Base-by-base conservation (phyloP, 2,888 invertebrate genomes). In the Acronicta leporina region DNA sequence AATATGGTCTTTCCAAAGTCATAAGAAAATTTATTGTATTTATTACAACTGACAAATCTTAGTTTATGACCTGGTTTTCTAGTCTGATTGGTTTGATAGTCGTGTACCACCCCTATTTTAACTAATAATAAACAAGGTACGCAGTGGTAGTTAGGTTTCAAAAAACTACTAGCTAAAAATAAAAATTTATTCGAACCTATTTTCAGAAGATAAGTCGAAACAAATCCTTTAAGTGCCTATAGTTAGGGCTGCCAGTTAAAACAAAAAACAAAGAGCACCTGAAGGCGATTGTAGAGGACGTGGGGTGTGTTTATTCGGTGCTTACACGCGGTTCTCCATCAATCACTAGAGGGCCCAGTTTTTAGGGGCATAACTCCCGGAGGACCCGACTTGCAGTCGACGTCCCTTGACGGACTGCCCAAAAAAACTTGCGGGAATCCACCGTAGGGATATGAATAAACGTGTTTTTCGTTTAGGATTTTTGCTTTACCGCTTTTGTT, bases 291-390 rank as follows among this genome's bases (percentile, higher is more conserved):
- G 87, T 74, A 76, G 70, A 77, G 83, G 84, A 86, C 87, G 86
- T 82, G 85, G 85, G 89, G 87, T 85, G 83, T 89, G 90, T 91
- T 90, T 90, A 91, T 89, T 87, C 84, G 86, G 75, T 83, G 82
- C 86, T 86, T 87, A 86, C 85, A 81, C 83, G 84, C 82, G 81
- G 83, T 79, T 85, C 83, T 85, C 86, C 92, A 94, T 94, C 92
- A 92, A 94, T 94, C 94, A 93, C 92, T 73, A 77, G 77, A 75
- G 64, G 80, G 83, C 81, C 85, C 85, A 80, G 87, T 90, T 92
- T 92, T 92, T 91, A 85, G 84, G 85, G 86, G 84, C 81, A 88
- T 86, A 85, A 84, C 80, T 86, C 91, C 89, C 91, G 53, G 49
- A 84, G 87, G 89, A 86, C 79, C 73, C 77, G 80, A 79, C 80